Percentiles rank a stretch among this genome's conserved stretches.
These are phyloP conservation scores for Spilogale gracilis DNA, from an alignment of 2,113 vertebrate genomes.

Conservation along the genomic window DNA sequence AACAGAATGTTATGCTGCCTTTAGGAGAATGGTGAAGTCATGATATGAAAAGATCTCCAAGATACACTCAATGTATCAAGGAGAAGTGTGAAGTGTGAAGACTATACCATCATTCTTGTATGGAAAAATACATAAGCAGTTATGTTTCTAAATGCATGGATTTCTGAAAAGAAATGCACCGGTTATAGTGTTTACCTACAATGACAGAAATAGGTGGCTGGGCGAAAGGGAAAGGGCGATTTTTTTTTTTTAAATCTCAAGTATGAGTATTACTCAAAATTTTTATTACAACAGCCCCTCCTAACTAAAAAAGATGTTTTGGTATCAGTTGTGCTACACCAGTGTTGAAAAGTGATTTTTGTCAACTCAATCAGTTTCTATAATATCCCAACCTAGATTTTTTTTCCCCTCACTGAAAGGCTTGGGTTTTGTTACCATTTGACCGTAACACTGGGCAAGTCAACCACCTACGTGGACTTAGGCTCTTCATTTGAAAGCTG, in stretches of 20 bases:
- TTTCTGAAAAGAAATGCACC: neutral
- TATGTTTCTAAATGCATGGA: neutral
- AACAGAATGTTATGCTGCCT: neutral
- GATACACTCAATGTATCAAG: neutral
- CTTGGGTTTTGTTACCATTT: neutral
- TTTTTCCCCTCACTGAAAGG: neutral
- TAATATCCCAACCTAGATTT: neutral
- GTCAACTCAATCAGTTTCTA: slow-evolving; percentile 4
- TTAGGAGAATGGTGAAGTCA: neutral
- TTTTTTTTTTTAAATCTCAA: neutral
- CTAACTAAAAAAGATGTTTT: neutral
- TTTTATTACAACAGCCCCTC: neutral
- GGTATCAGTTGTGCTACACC: neutral
- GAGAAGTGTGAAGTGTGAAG: neutral
- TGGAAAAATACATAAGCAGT: neutral
- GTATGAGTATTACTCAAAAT: neutral
- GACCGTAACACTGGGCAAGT: neutral
- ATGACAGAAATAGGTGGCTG: neutral
- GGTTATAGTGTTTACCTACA: neutral
- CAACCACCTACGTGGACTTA: neutral
- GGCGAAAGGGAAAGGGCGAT: neutral
- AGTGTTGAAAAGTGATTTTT: neutral
- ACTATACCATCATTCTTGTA: neutral
- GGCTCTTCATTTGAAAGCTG: neutral
- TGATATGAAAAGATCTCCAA: neutral